phyloP scores from a whole-genome alignment of 2,888 invertebrate genomes.

The Heterodera filipjevi region DNA sequence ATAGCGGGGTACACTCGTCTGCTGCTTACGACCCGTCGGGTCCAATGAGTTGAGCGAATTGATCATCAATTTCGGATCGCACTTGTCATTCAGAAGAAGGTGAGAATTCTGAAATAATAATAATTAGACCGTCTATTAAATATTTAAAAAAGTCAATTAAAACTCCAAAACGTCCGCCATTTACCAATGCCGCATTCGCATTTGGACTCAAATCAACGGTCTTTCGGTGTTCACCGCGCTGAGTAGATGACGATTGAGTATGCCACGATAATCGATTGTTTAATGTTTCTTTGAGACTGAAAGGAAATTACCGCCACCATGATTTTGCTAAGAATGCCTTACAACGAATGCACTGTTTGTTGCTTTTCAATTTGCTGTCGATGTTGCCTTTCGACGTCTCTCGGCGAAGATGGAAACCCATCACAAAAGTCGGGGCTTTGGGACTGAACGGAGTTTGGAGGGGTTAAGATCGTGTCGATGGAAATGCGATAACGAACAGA shows the following conservation, averaged over 20 bases:
- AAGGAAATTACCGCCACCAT: not conserved
- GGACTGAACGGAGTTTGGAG: not conserved
- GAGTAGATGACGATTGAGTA: not conserved
- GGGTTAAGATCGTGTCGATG: not conserved
- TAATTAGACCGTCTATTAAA: too few relatives aligned
- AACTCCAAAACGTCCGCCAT: not conserved
- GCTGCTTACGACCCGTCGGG: not conserved
- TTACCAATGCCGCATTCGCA: conserved; percentile 1
- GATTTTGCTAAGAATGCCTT: not conserved
- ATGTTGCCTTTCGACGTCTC: too few relatives aligned
- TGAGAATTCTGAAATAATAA: not conserved
- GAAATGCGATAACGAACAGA: not conserved
- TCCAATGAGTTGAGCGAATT: not conserved
- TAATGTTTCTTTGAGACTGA: not conserved
- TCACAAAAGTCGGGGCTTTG: not conserved
- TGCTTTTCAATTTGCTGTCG: not conserved
- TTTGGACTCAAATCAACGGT: not conserved
- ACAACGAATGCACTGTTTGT: not conserved
- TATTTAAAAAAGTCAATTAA: not conserved
- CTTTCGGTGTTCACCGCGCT: not conserved
- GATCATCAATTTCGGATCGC: not conserved
- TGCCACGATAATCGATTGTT: not conserved
- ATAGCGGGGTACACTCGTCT: not conserved
- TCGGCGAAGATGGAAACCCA: not conserved
- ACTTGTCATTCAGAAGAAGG: not conserved